These are phyloP conservation scores for Ctenopoma kingsleyae DNA, from an alignment of 2,797 vertebrate species.

Conservation along the genomic window DNA sequence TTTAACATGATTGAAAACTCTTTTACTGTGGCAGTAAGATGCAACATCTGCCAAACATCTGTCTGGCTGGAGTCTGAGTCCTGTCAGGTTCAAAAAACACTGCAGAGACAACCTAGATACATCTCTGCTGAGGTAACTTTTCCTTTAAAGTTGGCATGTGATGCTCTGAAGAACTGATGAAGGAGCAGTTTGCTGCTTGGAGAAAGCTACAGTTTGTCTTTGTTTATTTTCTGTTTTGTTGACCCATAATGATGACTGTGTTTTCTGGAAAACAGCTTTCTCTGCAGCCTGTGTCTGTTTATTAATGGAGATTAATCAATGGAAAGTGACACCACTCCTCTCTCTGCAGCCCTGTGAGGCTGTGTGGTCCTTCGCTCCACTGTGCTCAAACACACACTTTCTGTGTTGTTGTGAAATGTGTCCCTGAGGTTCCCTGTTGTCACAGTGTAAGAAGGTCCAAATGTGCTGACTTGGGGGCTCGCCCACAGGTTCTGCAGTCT, in stretches of 20 bases:
- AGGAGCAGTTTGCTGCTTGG: slow-evolving; percentile 23
- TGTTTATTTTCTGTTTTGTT: slow-evolving; percentile 35
- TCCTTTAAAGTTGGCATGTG: slow-evolving; percentile 24
- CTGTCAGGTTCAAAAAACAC: slow-evolving; percentile 30
- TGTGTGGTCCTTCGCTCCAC: slow-evolving; percentile 13
- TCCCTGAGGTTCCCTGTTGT: slow-evolving; percentile 48
- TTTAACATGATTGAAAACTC: slow-evolving; percentile 62
- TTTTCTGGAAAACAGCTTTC: slow-evolving; percentile 37
- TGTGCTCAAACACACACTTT: slow-evolving; percentile 30
- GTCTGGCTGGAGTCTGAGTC: slow-evolving; percentile 6
- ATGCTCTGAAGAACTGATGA: slow-evolving; percentile 15
- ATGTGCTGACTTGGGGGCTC: slow-evolving; percentile 49
- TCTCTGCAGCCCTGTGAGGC: slow-evolving; percentile 33
- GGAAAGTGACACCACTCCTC: slow-evolving; percentile 34
- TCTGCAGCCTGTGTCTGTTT: slow-evolving; percentile 38
- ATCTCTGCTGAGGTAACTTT: slow-evolving; percentile 40
- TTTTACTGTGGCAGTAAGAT: slow-evolving; percentile 47
- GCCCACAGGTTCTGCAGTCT: slow-evolving; percentile 33
- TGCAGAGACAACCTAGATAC: slow-evolving; percentile 2
- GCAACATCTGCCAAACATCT: slow-evolving; percentile 74
- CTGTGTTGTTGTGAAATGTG: slow-evolving; percentile 40
- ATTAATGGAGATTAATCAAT: slow-evolving; percentile 60
- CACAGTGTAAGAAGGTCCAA: slow-evolving; percentile 55
- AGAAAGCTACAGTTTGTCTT: slow-evolving; percentile 22
- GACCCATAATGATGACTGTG: slow-evolving; percentile 30